Evolutionary conservation across 30 jellyfish, hydroid and myxozoan genomes (phyloP).

Genomic region (Nemopilema nomurai): DNA sequence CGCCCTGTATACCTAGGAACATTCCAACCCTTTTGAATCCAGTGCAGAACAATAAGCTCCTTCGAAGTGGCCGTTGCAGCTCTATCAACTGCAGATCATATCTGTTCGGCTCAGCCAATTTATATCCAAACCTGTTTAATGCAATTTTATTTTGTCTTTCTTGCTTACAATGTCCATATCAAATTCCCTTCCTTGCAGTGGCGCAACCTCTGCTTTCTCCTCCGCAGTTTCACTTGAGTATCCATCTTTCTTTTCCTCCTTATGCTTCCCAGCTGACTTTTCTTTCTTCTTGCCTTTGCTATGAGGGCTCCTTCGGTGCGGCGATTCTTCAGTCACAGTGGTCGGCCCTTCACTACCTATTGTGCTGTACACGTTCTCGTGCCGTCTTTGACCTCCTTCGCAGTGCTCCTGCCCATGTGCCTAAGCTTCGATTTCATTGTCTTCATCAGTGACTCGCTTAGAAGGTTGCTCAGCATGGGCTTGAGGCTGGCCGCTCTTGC

Average conservation of each 20-base stretch:
- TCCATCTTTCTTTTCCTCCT: conserved; percentile 21
- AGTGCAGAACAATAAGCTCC: too few species aligned
- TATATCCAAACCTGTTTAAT: neutral
- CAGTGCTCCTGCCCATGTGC: conserved; percentile 26
- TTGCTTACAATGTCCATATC: conserved; percentile 58
- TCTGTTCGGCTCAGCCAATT: too few species aligned
- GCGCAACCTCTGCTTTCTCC: conserved; percentile 49
- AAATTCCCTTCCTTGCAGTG: conserved; percentile 33
- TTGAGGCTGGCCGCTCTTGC: conserved; percentile 11
- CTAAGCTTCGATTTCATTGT: conserved; percentile 42
- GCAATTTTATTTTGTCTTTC: conserved; percentile 24
- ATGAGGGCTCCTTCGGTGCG: conserved; percentile 51
- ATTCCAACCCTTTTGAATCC: too few species aligned
- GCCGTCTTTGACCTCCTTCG: neutral
- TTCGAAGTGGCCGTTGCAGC: too few species aligned
- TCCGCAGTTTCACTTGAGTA: conserved; percentile 39
- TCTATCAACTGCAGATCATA: too few species aligned
- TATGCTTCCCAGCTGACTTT: conserved; percentile 7
- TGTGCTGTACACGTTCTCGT: conserved; percentile 49
- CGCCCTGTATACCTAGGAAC: too few species aligned
- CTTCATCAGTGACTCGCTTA: conserved; percentile 37
- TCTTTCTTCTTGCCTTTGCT: conserved; percentile 13
- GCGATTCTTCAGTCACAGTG: conserved; percentile 42
- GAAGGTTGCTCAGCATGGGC: conserved; percentile 39
- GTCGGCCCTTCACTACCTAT: conserved; percentile 70